Evolutionary conservation across 2,113 vertebrate genomes (phyloP).

Genomic region (Phycodurus eques): DNA sequence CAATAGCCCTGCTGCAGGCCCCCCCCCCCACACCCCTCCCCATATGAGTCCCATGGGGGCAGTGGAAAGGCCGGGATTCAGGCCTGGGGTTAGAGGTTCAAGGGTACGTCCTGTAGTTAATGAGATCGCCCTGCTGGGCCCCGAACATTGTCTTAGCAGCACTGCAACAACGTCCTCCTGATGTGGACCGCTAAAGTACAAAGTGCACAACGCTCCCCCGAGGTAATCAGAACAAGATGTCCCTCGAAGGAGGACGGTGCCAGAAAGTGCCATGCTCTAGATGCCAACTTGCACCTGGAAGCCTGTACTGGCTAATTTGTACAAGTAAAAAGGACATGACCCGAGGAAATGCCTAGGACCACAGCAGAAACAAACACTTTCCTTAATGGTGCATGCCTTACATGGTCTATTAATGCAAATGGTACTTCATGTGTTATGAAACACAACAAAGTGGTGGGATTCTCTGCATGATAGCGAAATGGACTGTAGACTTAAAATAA

Average conservation of each 20-base stretch:
- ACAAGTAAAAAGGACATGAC: conserved; percentile 14
- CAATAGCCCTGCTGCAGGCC: conserved; percentile 51
- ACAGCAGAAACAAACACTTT: conserved; percentile 19
- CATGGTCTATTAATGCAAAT: conserved; percentile 31
- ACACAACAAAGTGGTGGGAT: background rate
- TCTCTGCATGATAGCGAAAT: conserved; percentile 5
- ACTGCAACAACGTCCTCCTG: conserved; percentile 15
- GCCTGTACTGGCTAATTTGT: conserved; percentile 1
- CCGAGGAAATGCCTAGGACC: conserved; percentile 12
- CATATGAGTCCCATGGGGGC: conserved; percentile 52
- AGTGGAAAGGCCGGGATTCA: conserved; percentile 48
- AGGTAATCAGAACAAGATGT: conserved; percentile 14
- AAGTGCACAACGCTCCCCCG: background rate
- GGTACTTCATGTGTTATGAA: conserved; percentile 18
- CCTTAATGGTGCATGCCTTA: conserved; percentile 45
- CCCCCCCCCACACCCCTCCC: conserved; percentile 16
- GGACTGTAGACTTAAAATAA: background rate
- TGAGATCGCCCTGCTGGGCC: conserved; percentile 61
- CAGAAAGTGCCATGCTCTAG: background rate
- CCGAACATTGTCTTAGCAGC: conserved; percentile 33
- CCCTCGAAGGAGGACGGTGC: background rate
- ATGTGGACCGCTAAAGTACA: conserved; percentile 17
- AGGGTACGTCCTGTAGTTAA: conserved; percentile 67
- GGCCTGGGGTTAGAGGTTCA: conserved; percentile 64
- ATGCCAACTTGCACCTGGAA: background rate